Conservation (phyloP, 2,888 invertebrate genomes). For the Mantis religiosa region DNA sequence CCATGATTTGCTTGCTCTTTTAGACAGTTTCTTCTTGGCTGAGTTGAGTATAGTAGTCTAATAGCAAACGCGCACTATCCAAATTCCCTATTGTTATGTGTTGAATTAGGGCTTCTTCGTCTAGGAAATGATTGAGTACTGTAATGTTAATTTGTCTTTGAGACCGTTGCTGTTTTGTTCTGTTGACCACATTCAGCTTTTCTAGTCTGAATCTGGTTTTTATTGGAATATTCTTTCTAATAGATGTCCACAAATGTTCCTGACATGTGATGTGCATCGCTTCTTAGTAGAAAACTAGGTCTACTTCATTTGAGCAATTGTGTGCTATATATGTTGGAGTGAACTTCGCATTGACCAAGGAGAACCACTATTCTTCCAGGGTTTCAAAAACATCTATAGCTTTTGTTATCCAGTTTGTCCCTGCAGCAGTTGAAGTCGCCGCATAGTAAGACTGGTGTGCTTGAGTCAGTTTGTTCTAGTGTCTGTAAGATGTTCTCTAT, state of each 20-base stretch:
- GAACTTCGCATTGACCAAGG: neutral
- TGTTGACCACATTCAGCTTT: neutral
- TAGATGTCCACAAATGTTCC: neutral
- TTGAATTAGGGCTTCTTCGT: neutral
- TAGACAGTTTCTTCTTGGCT: no score
- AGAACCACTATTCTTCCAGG: neutral
- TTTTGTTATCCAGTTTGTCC: neutral
- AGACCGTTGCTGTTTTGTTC: no score
- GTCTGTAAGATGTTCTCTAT: neutral
- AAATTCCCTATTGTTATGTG: no score
- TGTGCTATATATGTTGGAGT: neutral
- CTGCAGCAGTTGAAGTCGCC: neutral
- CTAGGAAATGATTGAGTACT: neutral
- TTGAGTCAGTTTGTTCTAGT: neutral
- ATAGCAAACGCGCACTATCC: no score
- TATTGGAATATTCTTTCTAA: neutral
- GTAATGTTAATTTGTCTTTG: neutral
- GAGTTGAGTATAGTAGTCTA: no score
- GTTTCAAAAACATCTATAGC: neutral
- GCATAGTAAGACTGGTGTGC: no score
- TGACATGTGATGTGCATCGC: neutral
- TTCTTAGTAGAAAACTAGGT: neutral
- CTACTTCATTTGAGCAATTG: neutral
- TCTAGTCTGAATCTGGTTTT: neutral
- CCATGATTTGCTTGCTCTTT: no score